Evolutionary conservation across 1,140 invertebrate genomes (phyloP), one percentile per base, ranked within the genome.

Genomic region (Orchesella cincta): DNA sequence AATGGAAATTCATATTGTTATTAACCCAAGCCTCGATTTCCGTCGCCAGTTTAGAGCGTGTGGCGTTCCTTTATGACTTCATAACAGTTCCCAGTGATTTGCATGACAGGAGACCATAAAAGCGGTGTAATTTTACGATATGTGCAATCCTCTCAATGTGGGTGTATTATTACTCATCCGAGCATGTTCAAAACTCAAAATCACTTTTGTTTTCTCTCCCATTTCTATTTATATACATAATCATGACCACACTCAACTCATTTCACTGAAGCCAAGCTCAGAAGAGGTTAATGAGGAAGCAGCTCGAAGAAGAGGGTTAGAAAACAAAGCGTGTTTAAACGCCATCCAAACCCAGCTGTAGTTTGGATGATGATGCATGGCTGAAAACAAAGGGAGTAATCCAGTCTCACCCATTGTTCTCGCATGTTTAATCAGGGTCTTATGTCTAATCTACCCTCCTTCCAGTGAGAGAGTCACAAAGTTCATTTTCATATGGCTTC

Each of bases 21-120:
- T 57, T 57, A 57, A 12, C n/a, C 54, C 54, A 8, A 57, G 12
- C 54, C 54, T 23, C n/a, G 12, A 57, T 57, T 57, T 57, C 54
- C 54, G 54, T 57, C 54, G 26, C 54, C 54, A 23, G 54, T 26
- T 57, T 16, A 57, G 8, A 26, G 14, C 54, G 12, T 26, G 54
- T 57, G n/a, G 12, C 3, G 26, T 26, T 57, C 8, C 54, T 57
- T 26, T 57, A 57, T 57, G 54, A 57, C 54, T 57, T 57, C 26
- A 57, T 57, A 12, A 57, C 26, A 12, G 54, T 57, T 46, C 20
- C 39, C 39, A 57, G 31, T 67, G 62, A 67, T 67, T 67, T 67
- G 62, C 62, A 67, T 67, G 62, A 67, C 62, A 67, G 62, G 62
- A 33, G 62, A 67, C 62, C 31, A 67, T 67, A 67, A 67, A 57